A percentile compares a stretch with the other conserved stretches of the same genome.
Evolutionary conservation across 2,888 invertebrate genomes (phyloP).

Genomic region (Abrostola triplasia): DNA sequence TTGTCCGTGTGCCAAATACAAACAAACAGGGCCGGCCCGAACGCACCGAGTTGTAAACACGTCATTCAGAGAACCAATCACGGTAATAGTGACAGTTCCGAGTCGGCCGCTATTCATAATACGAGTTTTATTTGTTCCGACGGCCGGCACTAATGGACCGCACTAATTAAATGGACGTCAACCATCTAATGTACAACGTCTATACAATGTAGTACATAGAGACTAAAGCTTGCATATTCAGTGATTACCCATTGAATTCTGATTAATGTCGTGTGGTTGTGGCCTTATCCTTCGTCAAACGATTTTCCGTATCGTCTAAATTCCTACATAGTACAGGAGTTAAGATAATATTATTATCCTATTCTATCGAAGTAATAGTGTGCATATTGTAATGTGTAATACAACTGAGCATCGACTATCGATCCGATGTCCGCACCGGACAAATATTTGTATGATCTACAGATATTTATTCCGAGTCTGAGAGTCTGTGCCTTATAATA

Average conservation of each 20-base stretch:
- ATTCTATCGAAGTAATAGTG: no score
- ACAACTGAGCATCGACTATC: no score
- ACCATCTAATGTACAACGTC: constrained; percentile 45
- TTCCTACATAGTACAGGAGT: constrained; percentile 13
- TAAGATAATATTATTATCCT: background rate
- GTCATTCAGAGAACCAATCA: constrained; percentile 59
- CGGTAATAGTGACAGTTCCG: constrained; percentile 59
- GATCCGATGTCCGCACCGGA: no score
- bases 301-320: constrained; percentile 34
- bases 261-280: constrained; percentile 55
- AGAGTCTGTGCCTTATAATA: no score
- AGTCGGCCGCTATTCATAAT: constrained; percentile 67
- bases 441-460: no score
- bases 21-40: constrained; percentile 45
- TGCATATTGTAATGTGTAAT: no score
- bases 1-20: constrained; percentile 38
- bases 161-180: constrained; percentile 76
- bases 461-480: no score
- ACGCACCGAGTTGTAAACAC: constrained; percentile 32
- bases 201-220: constrained; percentile 33
- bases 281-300: constrained; percentile 31
- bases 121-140: constrained; percentile 72
- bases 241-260: constrained; percentile 62
- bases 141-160: constrained; percentile 72
- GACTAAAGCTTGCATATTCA: constrained; percentile 61